Percentiles rank a stretch among this genome's conserved stretches.
Conservation (phyloP, 1,140 invertebrate genomes). For the Drosophila gunungcola region DNA sequence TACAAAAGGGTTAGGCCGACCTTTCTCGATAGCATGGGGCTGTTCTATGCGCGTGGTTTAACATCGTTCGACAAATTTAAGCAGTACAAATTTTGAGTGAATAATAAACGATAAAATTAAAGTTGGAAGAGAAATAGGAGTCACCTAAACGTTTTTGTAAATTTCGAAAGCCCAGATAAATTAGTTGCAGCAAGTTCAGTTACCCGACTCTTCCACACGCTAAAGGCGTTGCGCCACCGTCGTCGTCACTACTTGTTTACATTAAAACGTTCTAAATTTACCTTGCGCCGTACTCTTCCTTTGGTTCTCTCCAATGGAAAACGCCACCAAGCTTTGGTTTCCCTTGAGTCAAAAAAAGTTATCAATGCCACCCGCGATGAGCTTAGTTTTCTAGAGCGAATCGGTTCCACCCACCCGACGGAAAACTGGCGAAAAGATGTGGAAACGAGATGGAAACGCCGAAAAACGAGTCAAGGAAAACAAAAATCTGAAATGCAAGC, state of each 20-base stretch:
- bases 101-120: slow-evolving; percentile 25
- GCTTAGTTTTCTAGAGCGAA: slow-evolving; percentile 27
- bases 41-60: too few relatives aligned
- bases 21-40: neutral
- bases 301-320: neutral
- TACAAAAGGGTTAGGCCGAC: neutral
- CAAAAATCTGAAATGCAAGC: slow-evolving; percentile 31
- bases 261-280: slow-evolving; percentile 14
- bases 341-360: slow-evolving; percentile 33
- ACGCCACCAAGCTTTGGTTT: neutral
- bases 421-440: slow-evolving; percentile 13
- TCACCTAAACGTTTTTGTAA: slow-evolving; percentile 8
- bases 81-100: slow-evolving; percentile 36
- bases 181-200: slow-evolving; percentile 22
- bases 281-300: neutral
- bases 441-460: slow-evolving; percentile 3
- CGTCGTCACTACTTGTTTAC: slow-evolving; percentile 43
- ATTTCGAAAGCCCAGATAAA: slow-evolving; percentile 3
- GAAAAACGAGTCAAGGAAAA: slow-evolving; percentile 17
- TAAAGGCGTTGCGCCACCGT: slow-evolving; percentile 7
- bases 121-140: neutral
- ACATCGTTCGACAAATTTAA: slow-evolving; percentile 7
- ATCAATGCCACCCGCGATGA: slow-evolving; percentile 60
- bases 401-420: slow-evolving; percentile 9
- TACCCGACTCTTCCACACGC: slow-evolving; percentile 5